A percentile compares a stretch with the other conserved stretches of the same genome.
These are phyloP conservation scores for Cyphomyrus discorhynchus DNA, from an alignment of 2,113 vertebrate genomes.

Conservation along the genomic window DNA sequence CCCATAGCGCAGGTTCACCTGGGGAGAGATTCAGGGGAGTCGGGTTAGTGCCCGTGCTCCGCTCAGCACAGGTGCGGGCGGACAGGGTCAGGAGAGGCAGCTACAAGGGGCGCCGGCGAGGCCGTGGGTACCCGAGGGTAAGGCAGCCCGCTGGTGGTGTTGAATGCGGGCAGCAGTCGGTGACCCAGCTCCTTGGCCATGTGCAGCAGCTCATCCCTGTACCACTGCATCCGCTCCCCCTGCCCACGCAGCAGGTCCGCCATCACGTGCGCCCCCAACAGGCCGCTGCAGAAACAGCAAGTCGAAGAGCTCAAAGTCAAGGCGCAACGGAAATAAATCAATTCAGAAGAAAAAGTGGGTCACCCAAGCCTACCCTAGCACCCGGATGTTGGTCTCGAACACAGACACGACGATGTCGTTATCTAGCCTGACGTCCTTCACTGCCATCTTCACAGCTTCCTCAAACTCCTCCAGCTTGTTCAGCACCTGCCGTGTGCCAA, in stretches of 20 bases:
- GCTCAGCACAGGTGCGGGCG: neutral
- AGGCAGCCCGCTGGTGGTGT: conserved; percentile 95
- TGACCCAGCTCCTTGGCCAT: conserved; percentile 94
- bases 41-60: neutral
- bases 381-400: conserved; percentile 74
- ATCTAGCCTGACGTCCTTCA: conserved; percentile 62
- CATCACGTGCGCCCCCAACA: conserved; percentile 90
- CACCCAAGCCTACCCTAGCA: conserved; percentile 58
- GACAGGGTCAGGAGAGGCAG: neutral
- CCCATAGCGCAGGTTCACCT: conserved; percentile 95
- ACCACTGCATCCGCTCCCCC: conserved; percentile 89
- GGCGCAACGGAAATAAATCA: neutral
- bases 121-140: conserved; percentile 79
- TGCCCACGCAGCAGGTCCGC: conserved; percentile 92
- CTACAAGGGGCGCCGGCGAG: neutral
- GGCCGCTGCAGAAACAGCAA: conserved; percentile 62
- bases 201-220: conserved; percentile 84
- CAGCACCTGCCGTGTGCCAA: conserved; percentile 50
- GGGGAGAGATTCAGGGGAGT: conserved; percentile 3
- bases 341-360: neutral
- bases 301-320: neutral
- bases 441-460: conserved; percentile 58
- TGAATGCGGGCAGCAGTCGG: conserved; percentile 90
- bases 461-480: conserved; percentile 74
- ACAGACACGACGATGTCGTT: conserved; percentile 73